Evolutionary conservation across 2,113 vertebrate genomes (phyloP).

Genomic region (Edolisoma coerulescens): DNA sequence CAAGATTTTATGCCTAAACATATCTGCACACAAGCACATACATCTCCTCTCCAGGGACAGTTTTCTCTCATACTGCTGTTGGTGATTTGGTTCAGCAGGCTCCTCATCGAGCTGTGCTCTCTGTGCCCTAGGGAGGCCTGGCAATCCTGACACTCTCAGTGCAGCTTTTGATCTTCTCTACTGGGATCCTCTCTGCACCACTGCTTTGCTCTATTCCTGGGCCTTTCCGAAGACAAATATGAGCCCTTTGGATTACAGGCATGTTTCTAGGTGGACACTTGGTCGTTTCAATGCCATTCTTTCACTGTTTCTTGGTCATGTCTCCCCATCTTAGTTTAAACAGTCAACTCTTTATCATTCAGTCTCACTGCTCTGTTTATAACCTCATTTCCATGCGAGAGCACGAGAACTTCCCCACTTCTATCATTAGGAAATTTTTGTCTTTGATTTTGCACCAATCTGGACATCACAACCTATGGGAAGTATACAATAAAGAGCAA

Average conservation of each 20-base stretch:
- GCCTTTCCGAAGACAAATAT: neutral
- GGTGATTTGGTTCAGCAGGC: neutral
- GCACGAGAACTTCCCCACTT: neutral
- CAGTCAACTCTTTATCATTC: neutral
- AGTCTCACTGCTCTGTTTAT: neutral
- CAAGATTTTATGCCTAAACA: neutral
- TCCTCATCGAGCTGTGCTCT: neutral
- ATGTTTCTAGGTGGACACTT: neutral
- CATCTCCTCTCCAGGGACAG: neutral
- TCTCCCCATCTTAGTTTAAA: neutral
- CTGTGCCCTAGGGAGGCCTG: neutral
- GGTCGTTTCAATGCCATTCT: neutral
- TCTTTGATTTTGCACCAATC: neutral
- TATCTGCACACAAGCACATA: too few relatives aligned
- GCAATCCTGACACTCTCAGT: neutral
- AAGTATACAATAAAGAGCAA: neutral
- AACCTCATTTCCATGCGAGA: rapidly evolving
- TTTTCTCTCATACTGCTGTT: neutral
- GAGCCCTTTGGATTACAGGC: neutral
- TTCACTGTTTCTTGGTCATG: neutral
- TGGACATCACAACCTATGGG: neutral
- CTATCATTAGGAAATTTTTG: neutral
- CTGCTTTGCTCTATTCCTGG: neutral
- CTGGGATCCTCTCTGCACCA: neutral
- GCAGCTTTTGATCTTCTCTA: neutral